Conservation (phyloP, 2,888 invertebrate genomes). For the Caenorhabditis japonica region DNA sequence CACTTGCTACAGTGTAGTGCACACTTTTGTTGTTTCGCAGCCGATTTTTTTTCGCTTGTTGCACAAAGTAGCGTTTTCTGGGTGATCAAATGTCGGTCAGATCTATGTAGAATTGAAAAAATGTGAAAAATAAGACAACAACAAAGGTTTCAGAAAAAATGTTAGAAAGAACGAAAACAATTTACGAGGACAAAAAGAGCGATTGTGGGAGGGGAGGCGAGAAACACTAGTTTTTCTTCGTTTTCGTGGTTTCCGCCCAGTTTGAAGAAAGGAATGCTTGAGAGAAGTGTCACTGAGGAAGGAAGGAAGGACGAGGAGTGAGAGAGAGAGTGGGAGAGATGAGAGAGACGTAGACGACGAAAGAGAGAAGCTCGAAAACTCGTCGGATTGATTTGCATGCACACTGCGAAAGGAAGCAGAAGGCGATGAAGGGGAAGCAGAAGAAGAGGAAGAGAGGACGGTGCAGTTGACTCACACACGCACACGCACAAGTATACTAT, state of each 20-base stretch:
- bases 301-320: no score
- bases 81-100: conserved; percentile 12
- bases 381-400: no score
- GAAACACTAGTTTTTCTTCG: not conserved
- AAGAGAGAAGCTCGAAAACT: not conserved
- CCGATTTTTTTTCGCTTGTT: no score
- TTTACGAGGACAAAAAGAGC: no score
- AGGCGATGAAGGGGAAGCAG: no score
- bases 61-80: conserved; percentile 14
- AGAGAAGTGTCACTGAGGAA: conserved; percentile 16
- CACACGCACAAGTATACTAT: no score
- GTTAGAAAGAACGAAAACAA: no score
- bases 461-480: not conserved
- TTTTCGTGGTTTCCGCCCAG: conserved; percentile 1
- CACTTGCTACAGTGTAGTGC: no score
- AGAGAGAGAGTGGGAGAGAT: conserved; percentile 4
- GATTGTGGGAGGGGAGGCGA: not conserved
- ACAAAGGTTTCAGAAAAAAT: no score
- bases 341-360: conserved; percentile 14
- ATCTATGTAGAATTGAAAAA: not conserved
- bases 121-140: not conserved
- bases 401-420: no score
- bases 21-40: no score
- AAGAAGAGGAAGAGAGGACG: conserved; percentile 2
- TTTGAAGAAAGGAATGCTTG: conserved; percentile 3